phyloP scores from a whole-genome alignment of 2,113 vertebrate genomes.

The Paramormyrops kingsleyae region DNA sequence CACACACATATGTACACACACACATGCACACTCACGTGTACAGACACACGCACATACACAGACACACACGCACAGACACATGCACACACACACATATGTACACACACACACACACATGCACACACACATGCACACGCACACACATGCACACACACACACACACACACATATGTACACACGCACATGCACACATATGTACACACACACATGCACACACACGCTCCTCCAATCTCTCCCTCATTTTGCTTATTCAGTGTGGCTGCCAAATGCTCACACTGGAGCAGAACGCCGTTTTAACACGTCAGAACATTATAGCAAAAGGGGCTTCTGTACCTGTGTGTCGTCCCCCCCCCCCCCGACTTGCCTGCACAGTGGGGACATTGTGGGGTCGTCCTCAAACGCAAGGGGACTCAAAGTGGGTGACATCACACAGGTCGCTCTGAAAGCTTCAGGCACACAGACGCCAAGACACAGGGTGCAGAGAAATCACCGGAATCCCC shows the following conservation, averaged over 20 bases:
- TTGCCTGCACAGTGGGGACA: conserved; percentile 5
- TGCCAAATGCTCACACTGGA: background rate
- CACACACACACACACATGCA: background rate
- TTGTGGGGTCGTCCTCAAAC: background rate
- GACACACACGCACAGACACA: background rate
- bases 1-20: no score
- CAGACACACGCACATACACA: no score
- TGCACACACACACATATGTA: background rate
- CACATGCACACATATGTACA: background rate
- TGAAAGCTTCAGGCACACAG: background rate
- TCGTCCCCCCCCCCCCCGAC: background rate
- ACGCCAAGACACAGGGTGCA: background rate
- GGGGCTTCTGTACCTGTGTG: background rate
- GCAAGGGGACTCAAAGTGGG: background rate
- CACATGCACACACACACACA: background rate
- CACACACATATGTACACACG: background rate
- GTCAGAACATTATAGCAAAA: background rate
- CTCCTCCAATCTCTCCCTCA: background rate
- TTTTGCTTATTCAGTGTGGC: background rate
- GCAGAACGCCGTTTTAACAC: background rate
- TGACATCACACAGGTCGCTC: conserved; percentile 4
- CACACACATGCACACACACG: background rate
- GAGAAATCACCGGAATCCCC: background rate
- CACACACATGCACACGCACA: background rate
- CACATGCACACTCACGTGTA: accelerated